phyloP scores from a whole-genome alignment of 2,113 vertebrate genomes.

The Himantopus leucocephalus region DNA sequence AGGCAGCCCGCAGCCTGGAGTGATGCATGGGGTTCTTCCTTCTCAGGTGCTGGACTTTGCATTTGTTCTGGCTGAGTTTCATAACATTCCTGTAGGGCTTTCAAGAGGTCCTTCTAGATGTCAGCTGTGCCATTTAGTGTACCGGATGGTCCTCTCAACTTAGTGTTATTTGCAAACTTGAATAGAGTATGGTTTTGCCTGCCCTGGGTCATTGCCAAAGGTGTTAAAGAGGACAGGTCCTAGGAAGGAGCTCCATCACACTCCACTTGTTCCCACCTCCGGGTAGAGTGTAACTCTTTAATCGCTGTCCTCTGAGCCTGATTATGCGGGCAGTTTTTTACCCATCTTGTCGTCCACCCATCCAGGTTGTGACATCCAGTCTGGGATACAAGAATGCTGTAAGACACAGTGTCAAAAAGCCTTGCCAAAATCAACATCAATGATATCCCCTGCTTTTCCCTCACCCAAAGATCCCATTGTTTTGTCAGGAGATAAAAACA shows the following conservation, averaged over 20 bases:
- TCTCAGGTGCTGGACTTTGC: not conserved
- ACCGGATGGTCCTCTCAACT: not conserved
- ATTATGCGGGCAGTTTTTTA: not conserved
- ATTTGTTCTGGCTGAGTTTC: not conserved
- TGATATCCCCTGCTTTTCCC: not conserved
- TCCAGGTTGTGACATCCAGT: not conserved
- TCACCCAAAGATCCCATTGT: not conserved
- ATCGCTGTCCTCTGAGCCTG: not conserved
- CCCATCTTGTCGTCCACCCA: not conserved
- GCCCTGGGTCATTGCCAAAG: not conserved
- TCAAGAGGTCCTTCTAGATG: not conserved
- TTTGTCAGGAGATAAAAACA: not conserved
- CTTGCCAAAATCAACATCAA: not conserved
- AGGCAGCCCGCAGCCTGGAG: not conserved
- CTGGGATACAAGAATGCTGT: too few species aligned
- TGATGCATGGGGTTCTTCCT: not conserved
- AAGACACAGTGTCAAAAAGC: not conserved
- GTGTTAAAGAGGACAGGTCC: not conserved
- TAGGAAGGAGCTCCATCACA: not conserved
- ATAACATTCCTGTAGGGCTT: not conserved
- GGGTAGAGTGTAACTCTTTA: not conserved
- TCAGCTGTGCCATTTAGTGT: not conserved
- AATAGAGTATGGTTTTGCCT: rapidly evolving
- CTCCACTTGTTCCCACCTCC: not conserved
- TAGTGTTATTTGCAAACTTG: not conserved